Conservation (phyloP, 2,797 vertebrate species). For the Picus viridis region DNA sequence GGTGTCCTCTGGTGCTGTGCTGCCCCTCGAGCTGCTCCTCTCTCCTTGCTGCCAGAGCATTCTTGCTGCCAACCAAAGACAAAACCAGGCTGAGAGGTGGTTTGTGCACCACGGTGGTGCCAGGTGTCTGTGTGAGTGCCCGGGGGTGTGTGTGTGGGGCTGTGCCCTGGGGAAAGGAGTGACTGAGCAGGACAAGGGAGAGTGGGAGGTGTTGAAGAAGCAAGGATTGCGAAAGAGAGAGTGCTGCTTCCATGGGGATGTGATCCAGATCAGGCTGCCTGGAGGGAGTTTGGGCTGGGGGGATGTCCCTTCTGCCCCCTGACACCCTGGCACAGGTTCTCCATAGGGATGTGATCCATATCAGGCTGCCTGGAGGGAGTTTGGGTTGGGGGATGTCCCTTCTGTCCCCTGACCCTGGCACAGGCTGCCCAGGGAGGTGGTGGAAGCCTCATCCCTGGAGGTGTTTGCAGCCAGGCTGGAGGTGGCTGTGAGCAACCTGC, state of each 20-base stretch:
- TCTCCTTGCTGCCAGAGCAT: not conserved
- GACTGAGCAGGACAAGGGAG: not conserved
- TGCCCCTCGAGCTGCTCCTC: not conserved
- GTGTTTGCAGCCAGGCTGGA: too few species aligned
- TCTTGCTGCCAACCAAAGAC: conserved; percentile 35
- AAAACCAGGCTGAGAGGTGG: not conserved
- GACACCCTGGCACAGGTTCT: too few species aligned
- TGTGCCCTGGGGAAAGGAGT: not conserved
- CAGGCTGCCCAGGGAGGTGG: too few species aligned
- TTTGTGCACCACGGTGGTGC: not conserved
- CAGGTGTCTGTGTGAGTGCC: not conserved
- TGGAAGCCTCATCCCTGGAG: too few species aligned
- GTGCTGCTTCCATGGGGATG: conserved; percentile 30
- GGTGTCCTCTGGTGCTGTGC: not conserved
- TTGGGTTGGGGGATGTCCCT: not conserved
- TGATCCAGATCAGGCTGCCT: not conserved
- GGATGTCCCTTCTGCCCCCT: not conserved
- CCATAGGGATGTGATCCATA: not conserved
- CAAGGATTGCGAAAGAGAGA: rapidly evolving
- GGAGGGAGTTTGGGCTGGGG: not conserved
- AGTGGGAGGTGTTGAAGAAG: not conserved
- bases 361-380: not conserved
- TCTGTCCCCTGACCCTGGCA: too few species aligned
- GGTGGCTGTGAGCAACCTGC: too few species aligned
- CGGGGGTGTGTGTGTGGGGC: not conserved